Base-by-base conservation (phyloP, 1,140 invertebrate genomes). In the Saccostrea echinata region DNA sequence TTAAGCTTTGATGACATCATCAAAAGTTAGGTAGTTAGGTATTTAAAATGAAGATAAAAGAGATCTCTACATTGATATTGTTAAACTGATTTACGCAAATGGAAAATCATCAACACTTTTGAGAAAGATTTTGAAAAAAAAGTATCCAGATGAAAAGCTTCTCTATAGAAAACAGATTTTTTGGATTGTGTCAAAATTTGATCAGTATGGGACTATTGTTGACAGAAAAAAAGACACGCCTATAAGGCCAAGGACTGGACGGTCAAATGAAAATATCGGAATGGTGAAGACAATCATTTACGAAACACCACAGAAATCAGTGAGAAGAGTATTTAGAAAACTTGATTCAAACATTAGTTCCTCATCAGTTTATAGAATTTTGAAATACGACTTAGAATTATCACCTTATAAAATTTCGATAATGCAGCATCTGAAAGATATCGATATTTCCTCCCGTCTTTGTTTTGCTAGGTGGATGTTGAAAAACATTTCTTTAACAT, bases 21-120 rank as follows among this genome's bases (percentile, higher is more conserved):
- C 64, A 27, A 68, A 68, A 68, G 12, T 61, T n/a, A 61, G 27
- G 64, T 27, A 27, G 8, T 68, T n/a, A 27, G 64, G 64, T 68
- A 68, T 68, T 68, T 68, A 68, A 68, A 68, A 27, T 21, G n/a
- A 68, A n/a, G 64, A 68, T 27, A 68, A 68, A 68, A 68, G 24
- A 27, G n/a, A 68, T 68, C 64, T 27, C 24, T 68, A 68, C 24
- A 68, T 27, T 68, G 64, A 68, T 68, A 68, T 64, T 64, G 61
- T 64, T 21, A 64, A 64, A 64, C 61, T 64, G 18, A 21, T 9
- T 21, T 64, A n/a, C 24, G 61, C 18, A 1, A 64, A 64, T 64
- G 61, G 61, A 18, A 64, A 21, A 64, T 64, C 61, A 21, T 21
- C 61, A 6, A 64, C 61, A 13, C 18, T 64, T 21, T 13, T 64